Evolutionary conservation across 2,113 vertebrate species (phyloP).

Genomic region (Alces alces): DNA sequence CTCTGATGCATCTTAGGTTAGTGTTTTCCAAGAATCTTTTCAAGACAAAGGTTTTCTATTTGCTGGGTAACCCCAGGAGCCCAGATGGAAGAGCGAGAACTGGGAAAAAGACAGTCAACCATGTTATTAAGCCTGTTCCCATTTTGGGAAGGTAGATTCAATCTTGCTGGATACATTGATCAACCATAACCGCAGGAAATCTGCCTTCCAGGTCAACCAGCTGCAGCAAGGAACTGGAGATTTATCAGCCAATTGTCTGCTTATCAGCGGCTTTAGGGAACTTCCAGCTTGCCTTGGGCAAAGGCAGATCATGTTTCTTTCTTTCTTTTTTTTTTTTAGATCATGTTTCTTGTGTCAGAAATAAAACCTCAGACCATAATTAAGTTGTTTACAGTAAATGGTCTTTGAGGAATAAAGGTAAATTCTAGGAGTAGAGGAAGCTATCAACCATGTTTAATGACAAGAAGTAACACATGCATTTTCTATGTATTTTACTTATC

Average conservation of each 20-base stretch:
- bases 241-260: not conserved
- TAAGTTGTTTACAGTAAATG: constrained; percentile 33
- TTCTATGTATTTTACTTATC: not conserved
- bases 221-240: no score
- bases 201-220: not conserved
- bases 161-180: not conserved
- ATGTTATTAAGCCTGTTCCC: not conserved
- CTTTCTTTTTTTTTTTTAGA: not conserved
- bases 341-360: not conserved
- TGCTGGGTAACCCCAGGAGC: not conserved
- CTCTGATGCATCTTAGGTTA: not conserved
- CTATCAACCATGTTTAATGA: not conserved
- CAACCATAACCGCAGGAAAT: not conserved
- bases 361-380: not conserved
- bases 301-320: not conserved
- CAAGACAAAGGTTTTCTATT: not conserved
- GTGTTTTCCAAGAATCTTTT: not conserved
- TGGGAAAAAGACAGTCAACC: not conserved
- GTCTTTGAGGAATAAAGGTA: constrained; percentile 29
- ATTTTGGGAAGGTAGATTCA: no score
- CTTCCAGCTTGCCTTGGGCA: not conserved
- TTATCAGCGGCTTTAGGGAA: not conserved
- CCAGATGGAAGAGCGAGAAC: not conserved
- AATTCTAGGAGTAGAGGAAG: not conserved
- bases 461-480: constrained; percentile 29